phyloP scores from a whole-genome alignment of 2,888 invertebrate species.

The Griposia aprilina region DNA sequence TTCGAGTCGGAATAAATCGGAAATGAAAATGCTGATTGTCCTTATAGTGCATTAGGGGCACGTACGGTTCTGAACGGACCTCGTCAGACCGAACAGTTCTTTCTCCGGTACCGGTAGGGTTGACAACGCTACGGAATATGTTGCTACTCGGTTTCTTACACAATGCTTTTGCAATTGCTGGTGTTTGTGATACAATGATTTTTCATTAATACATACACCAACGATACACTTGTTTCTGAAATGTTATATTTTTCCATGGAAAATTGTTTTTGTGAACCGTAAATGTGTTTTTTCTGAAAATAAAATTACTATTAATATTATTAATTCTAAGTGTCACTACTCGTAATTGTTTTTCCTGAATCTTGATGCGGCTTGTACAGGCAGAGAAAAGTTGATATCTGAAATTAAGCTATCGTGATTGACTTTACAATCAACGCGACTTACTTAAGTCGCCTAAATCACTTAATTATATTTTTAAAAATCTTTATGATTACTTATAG shows the following conservation, averaged over 20 bases:
- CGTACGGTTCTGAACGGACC: constrained; percentile 69
- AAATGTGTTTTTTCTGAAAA: no score
- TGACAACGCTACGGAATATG: constrained; percentile 44
- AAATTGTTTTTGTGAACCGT: no score
- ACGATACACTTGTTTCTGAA: no score
- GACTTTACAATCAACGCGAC: no score
- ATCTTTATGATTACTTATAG: no score
- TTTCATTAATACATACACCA: no score
- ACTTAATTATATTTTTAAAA: no score
- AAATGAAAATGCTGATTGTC: constrained; percentile 76
- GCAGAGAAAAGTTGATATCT: background rate
- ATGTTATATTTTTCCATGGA: no score
- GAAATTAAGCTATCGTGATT: background rate
- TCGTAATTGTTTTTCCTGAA: constrained; percentile 41
- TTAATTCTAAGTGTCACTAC: constrained; percentile 22
- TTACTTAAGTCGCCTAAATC: no score
- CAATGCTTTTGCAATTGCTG: constrained; percentile 30
- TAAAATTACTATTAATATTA: no score
- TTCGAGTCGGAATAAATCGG: constrained; percentile 74
- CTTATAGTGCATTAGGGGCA: constrained; percentile 81
- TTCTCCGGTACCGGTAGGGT: constrained; percentile 65
- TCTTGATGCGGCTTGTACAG: background rate
- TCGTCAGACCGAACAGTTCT: constrained; percentile 67
- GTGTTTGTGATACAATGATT: no score
- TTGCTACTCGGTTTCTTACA: constrained; percentile 32